These are phyloP conservation scores for Ferrisia virgata DNA, from an alignment of 2,888 invertebrate species.

Conservation along the genomic window DNA sequence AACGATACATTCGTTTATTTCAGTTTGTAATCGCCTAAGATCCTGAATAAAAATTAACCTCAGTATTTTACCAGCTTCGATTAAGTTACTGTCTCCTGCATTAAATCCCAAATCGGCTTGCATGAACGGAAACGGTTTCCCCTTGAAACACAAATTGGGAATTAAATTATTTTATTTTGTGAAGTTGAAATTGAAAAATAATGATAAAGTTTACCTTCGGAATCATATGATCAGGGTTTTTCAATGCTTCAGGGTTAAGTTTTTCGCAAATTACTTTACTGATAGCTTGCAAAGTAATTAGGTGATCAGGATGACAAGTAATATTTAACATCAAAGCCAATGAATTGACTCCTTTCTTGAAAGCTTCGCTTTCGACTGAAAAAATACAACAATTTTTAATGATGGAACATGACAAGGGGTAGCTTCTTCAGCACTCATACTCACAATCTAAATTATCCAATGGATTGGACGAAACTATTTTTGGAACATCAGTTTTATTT, in stretches of 20 bases:
- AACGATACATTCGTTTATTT: slow-evolving; percentile 91
- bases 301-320: slow-evolving; percentile 75
- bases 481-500: slow-evolving; percentile 63
- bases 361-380: slow-evolving; percentile 69
- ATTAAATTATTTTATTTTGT: slow-evolving; percentile 11
- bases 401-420: not conserved
- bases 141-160: slow-evolving; percentile 54
- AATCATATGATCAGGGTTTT: slow-evolving; percentile 58
- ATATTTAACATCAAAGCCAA: slow-evolving; percentile 77
- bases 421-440: slow-evolving; percentile 52
- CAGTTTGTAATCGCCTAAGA: slow-evolving; percentile 81
- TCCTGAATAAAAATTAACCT: slow-evolving; percentile 80
- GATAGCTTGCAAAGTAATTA: slow-evolving; percentile 69
- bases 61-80: slow-evolving; percentile 72
- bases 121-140: slow-evolving; percentile 65
- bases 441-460: slow-evolving; percentile 83
- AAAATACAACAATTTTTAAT: slow-evolving; percentile 35
- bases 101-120: slow-evolving; percentile 67
- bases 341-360: slow-evolving; percentile 74
- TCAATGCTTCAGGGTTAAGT: slow-evolving; percentile 60
- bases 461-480: slow-evolving; percentile 74
- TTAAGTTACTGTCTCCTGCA: slow-evolving; percentile 63
- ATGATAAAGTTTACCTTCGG: slow-evolving; percentile 49
- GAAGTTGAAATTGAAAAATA: not conserved
- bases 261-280: slow-evolving; percentile 62